These are phyloP conservation scores for Acrocephalus kingi DNA, from an alignment of 2,113 vertebrate species.

Conservation along the genomic window DNA sequence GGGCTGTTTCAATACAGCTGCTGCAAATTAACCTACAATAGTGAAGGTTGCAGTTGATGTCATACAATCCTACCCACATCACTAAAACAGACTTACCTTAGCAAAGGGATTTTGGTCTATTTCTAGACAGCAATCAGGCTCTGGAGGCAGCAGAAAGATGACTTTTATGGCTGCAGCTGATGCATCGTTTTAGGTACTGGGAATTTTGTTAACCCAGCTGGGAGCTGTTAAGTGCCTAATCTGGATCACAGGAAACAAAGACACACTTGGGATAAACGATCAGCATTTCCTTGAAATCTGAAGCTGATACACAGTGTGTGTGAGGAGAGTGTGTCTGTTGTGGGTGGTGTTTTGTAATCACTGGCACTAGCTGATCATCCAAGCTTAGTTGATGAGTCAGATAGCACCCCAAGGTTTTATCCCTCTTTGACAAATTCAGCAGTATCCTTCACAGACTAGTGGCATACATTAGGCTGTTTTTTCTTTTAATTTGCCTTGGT, in stretches of 20 bases:
- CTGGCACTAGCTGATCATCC: background rate
- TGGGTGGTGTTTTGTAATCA: background rate
- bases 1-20: background rate
- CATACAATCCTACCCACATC: background rate
- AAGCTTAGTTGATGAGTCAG: background rate
- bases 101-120: background rate
- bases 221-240: background rate
- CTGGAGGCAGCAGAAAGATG: background rate
- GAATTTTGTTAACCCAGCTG: background rate
- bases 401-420: background rate
- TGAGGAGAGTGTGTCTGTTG: background rate
- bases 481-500: background rate
- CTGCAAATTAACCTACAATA: background rate
- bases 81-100: background rate
- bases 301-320: background rate
- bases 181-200: background rate
- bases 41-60: background rate
- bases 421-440: background rate
- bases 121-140: background rate
- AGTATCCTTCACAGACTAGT: background rate
- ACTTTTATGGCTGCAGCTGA: background rate
- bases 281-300: background rate
- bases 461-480: background rate
- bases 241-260: background rate
- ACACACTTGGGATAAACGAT: background rate